A percentile compares a stretch with the other conserved stretches of the same genome.
These are phyloP conservation scores for Brachirus orientalis DNA, from an alignment of 2,113 vertebrate species.

Conservation along the genomic window DNA sequence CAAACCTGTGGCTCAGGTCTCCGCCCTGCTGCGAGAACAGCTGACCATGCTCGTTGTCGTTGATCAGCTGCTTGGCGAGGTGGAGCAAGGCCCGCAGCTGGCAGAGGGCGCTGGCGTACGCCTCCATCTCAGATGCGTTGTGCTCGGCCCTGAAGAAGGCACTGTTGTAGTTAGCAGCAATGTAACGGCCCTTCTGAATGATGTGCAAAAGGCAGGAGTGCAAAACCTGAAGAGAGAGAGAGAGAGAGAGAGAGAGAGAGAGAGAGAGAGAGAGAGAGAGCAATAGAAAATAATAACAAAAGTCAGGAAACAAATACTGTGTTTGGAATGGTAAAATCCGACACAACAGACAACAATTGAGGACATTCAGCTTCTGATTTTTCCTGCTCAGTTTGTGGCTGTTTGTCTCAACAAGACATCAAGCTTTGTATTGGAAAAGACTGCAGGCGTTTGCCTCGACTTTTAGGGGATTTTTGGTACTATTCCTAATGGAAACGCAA, in stretches of 20 bases:
- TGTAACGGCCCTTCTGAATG: slow-evolving; percentile 88
- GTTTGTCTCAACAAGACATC: too few species aligned
- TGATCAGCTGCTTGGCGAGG: slow-evolving; percentile 86
- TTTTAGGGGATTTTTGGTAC: too few species aligned
- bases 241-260: background rate
- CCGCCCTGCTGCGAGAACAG: slow-evolving; percentile 83
- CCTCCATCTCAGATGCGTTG: slow-evolving; percentile 88
- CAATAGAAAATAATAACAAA: too few species aligned
- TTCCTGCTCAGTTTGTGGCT: too few species aligned
- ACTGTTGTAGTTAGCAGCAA: slow-evolving; percentile 81
- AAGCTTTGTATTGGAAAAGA: too few species aligned
- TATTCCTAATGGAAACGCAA: too few species aligned
- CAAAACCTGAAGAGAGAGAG: slow-evolving; percentile 75
- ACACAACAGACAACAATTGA: too few species aligned
- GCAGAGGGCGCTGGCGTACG: slow-evolving; percentile 88
- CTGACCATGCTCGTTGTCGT: slow-evolving; percentile 78
- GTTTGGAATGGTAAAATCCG: too few species aligned
- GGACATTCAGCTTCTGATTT: too few species aligned
- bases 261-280: background rate
- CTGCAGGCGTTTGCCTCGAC: too few species aligned
- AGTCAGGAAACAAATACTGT: too few species aligned
- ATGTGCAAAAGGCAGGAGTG: slow-evolving; percentile 86
- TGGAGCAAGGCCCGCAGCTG: slow-evolving; percentile 89
- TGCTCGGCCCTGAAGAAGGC: slow-evolving; percentile 89
- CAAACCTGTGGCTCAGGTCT: slow-evolving; percentile 79